phyloP scores from a whole-genome alignment of 2,797 vertebrate genomes.

The Gambelia wislizenii region DNA sequence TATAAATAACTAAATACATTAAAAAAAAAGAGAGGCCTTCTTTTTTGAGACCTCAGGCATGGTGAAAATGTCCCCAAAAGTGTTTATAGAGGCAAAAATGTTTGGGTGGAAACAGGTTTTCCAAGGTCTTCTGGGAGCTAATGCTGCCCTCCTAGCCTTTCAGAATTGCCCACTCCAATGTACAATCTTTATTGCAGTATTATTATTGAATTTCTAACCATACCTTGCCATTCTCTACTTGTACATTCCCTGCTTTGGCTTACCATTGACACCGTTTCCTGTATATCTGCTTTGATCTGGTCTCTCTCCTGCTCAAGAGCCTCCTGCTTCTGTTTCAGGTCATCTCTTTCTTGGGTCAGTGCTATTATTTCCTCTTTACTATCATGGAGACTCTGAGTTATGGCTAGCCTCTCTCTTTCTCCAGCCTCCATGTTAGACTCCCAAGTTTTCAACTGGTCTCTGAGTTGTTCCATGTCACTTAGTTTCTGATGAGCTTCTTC shows the following conservation, averaged over 20 bases:
- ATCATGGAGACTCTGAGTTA: constrained; percentile 31
- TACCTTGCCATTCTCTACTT: background rate
- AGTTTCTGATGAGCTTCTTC: constrained; percentile 28
- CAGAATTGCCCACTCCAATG: no score
- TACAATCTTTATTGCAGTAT: background rate
- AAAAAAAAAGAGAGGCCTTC: no score
- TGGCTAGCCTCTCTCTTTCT: constrained; percentile 20
- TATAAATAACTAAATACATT: no score
- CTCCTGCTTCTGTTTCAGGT: constrained; percentile 27
- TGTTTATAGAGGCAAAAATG: no score
- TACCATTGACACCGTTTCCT: constrained; percentile 37
- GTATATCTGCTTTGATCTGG: constrained; percentile 54
- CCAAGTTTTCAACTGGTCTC: constrained; percentile 12
- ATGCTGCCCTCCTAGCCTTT: no score
- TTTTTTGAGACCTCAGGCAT: no score
- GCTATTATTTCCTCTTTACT: constrained; percentile 28
- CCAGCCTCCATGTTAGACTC: constrained; percentile 22
- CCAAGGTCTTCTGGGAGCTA: no score
- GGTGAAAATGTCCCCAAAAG: no score
- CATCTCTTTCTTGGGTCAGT: constrained; percentile 40
- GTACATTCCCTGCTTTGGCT: constrained; percentile 8
- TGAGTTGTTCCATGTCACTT: constrained; percentile 54
- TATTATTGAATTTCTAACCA: no score
- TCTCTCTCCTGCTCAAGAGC: constrained; percentile 56
- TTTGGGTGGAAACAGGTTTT: no score